Percentiles rank a stretch among this genome's conserved stretches.
Evolutionary conservation across 2,113 vertebrate species (phyloP).

Genomic region (Columba janthina): DNA sequence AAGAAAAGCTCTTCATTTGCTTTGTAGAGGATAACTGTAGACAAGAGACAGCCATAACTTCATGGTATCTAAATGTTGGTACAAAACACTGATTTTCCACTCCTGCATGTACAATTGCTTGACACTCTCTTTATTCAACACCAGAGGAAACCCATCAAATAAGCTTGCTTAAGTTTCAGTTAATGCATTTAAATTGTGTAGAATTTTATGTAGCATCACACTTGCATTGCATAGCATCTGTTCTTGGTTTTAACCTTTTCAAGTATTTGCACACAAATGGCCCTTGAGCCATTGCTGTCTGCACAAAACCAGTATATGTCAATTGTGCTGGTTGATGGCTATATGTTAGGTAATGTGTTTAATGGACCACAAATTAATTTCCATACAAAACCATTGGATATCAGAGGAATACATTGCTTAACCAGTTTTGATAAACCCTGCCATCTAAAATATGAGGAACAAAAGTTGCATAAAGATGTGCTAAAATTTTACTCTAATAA

Average conservation of each 20-base stretch:
- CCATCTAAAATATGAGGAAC: neutral
- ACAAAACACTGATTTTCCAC: neutral
- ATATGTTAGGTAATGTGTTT: neutral
- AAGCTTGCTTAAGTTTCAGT: neutral
- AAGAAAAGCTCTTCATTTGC: neutral
- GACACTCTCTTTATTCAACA: neutral
- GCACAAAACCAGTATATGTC: neutral
- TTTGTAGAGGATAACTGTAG: neutral
- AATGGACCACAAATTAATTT: neutral
- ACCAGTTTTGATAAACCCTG: neutral
- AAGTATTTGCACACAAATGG: neutral
- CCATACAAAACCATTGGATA: neutral
- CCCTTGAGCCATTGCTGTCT: neutral
- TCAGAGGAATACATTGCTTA: neutral
- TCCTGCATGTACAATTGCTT: neutral
- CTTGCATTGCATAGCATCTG: neutral
- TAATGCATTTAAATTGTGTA: neutral
- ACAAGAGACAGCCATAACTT: neutral
- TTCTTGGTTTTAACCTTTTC: neutral
- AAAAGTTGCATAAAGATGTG: neutral
- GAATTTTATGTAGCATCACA: neutral
- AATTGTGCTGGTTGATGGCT: neutral
- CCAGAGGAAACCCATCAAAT: neutral
- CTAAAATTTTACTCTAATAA: neutral
- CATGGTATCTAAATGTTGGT: neutral